Evolutionary conservation across 1,140 invertebrate species (phyloP).

Genomic region (Andrena cerasifolii): DNA sequence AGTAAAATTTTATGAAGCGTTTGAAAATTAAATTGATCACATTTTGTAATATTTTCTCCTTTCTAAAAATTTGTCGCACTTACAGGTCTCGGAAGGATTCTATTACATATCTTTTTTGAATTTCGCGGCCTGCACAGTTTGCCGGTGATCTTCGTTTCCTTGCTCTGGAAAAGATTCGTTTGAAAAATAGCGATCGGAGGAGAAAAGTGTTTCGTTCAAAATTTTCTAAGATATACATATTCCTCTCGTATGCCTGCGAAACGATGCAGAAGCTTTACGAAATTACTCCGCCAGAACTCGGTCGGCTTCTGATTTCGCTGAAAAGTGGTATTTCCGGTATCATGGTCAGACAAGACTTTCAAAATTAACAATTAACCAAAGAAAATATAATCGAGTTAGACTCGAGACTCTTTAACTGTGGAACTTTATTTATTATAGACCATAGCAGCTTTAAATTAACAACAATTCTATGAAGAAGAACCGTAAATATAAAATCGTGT

Average conservation of each 20-base stretch:
- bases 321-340: slow-evolving; percentile 21
- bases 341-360: too few species aligned
- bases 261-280: slow-evolving; percentile 7
- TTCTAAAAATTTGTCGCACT: neutral
- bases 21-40: neutral
- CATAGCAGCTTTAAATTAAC: neutral
- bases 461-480: neutral
- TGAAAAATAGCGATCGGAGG: neutral
- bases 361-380: too few species aligned
- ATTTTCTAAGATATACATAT: slow-evolving; percentile 26
- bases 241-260: slow-evolving; percentile 4
- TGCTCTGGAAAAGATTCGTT: neutral
- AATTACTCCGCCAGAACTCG: slow-evolving; percentile 11
- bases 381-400: too few species aligned
- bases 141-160: slow-evolving; percentile 10
- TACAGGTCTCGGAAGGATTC: slow-evolving; percentile 24
- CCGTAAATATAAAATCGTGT: neutral
- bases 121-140: slow-evolving; percentile 5
- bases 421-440: neutral
- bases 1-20: neutral
- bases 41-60: neutral
- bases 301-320: neutral
- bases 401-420: too few species aligned
- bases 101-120: neutral
- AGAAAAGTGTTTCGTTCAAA: neutral